phyloP scores from a whole-genome alignment of 2,888 invertebrate species.

The Agrochola circellaris region DNA sequence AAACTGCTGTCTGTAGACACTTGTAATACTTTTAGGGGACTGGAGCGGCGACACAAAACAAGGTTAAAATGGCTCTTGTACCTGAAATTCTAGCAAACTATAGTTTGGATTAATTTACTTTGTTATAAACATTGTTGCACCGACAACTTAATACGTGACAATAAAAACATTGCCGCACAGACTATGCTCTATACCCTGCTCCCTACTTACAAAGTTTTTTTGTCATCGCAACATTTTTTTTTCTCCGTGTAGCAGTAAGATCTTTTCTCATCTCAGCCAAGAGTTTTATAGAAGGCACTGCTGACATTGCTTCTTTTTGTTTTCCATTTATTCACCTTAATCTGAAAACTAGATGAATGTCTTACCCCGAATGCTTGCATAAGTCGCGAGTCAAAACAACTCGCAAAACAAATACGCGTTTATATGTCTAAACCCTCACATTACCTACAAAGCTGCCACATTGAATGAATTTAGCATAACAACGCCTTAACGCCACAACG shows the following conservation, averaged over 20 bases:
- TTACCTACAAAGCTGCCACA: conserved; percentile 44
- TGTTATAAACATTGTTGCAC: too few relatives aligned
- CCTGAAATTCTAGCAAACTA: neutral
- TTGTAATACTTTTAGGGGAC: neutral
- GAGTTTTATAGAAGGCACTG: neutral
- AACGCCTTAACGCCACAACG: conserved; percentile 69
- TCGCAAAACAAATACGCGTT: conserved; percentile 16
- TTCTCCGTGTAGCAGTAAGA: neutral
- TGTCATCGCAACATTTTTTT: too few relatives aligned
- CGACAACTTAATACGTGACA: too few relatives aligned
- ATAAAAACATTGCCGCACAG: too few relatives aligned
- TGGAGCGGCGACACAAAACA: neutral
- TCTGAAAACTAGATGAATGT: neutral
- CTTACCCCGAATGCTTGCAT: neutral
- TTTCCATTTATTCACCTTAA: neutral
- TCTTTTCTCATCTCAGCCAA: neutral
- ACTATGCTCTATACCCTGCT: too few relatives aligned
- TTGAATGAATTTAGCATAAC: conserved; percentile 77
- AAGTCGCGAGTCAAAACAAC: conserved; percentile 10
- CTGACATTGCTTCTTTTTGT: neutral
- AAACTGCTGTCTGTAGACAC: neutral
- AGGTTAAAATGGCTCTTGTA: neutral
- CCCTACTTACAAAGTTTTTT: too few relatives aligned
- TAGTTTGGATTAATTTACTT: too few relatives aligned
- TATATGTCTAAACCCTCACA: conserved; percentile 19